These are phyloP conservation scores for Lepidocyrtoides sp. DNA, from an alignment of 2,888 invertebrate species.

Conservation along the genomic window DNA sequence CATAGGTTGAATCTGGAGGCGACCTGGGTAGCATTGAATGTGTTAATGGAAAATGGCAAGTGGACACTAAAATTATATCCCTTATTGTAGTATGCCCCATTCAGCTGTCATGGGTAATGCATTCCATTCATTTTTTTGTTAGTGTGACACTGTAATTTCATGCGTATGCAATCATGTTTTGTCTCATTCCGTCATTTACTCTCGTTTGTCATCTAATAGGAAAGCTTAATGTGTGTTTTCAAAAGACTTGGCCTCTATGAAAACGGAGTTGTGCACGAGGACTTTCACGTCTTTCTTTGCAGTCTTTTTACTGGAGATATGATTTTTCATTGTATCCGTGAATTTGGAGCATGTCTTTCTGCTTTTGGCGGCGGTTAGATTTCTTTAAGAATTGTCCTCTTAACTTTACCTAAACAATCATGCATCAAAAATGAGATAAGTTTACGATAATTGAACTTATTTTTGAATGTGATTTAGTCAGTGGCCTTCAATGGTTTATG, in stretches of 20 bases:
- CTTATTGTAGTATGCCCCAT: conserved; percentile 58
- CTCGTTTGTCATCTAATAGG: too few relatives aligned
- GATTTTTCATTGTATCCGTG: conserved; percentile 28
- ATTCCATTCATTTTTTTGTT: too few relatives aligned
- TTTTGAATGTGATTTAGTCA: neutral
- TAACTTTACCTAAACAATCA: neutral
- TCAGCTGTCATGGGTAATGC: conserved; percentile 61
- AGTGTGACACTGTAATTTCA: too few relatives aligned
- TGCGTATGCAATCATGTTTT: too few relatives aligned
- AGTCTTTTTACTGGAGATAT: conserved; percentile 42
- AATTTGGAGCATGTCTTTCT: neutral
- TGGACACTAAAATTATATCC: conserved; percentile 60
- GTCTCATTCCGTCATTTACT: too few relatives aligned
- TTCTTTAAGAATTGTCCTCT: neutral
- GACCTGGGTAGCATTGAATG: conserved; percentile 64
- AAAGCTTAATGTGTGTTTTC: conserved; percentile 50
- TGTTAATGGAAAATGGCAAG: conserved; percentile 66
- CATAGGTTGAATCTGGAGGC: conserved; percentile 60
- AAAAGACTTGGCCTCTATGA: conserved; percentile 63
- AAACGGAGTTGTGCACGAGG: conserved; percentile 33
- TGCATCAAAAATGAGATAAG: neutral
- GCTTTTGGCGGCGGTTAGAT: conserved; percentile 33
- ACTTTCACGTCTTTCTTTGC: conserved; percentile 61
- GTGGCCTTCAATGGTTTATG: neutral
- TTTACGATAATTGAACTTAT: neutral